These are phyloP conservation scores for Candoia aspera DNA, from an alignment of 2,113 vertebrate genomes.

Conservation along the genomic window DNA sequence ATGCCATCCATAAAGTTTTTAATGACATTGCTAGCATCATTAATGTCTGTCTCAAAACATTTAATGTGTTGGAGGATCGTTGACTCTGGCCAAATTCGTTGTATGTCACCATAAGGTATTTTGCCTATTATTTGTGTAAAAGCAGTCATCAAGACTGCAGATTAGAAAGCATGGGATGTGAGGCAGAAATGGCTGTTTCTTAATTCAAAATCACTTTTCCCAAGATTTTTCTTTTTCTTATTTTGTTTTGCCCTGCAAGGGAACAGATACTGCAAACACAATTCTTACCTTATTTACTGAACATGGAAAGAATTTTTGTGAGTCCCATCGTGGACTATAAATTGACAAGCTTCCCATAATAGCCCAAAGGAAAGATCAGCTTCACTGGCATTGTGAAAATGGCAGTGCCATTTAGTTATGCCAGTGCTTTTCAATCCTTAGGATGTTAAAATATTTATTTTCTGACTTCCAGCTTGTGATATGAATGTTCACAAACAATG, in stretches of 20 bases:
- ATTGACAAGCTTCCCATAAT: background rate
- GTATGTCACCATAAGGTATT: background rate
- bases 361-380: background rate
- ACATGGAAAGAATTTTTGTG: background rate
- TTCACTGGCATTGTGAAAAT: background rate
- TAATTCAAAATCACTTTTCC: background rate
- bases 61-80: background rate
- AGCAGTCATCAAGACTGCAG: background rate
- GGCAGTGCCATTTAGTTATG: background rate
- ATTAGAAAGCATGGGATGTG: background rate
- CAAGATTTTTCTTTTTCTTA: background rate
- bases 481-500: slow-evolving; percentile 98
- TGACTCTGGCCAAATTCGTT: background rate
- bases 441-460: slow-evolving; percentile 26
- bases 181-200: background rate
- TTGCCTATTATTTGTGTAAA: background rate
- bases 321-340: background rate
- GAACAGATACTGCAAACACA: background rate
- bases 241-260: background rate
- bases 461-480: slow-evolving; percentile 85
- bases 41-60: background rate
- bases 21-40: background rate
- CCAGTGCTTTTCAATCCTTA: slow-evolving; percentile 19
- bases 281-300: background rate
- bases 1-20: background rate